phyloP scores from a whole-genome alignment of 2,797 vertebrate species.

The Borostomias antarcticus region DNA sequence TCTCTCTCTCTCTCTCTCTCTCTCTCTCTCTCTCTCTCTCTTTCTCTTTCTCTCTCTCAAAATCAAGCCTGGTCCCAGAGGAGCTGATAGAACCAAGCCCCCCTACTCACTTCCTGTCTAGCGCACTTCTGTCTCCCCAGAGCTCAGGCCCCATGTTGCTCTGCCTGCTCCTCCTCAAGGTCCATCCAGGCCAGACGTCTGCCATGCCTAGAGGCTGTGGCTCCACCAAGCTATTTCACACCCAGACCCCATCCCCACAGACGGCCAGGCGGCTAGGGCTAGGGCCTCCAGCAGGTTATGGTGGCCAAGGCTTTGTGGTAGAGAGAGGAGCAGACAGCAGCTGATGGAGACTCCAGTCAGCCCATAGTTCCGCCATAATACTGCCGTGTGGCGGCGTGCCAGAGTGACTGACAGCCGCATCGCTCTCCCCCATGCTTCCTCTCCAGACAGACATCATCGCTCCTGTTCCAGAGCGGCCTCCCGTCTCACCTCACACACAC shows the following conservation, averaged over 20 bases:
- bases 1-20: conserved; percentile 18
- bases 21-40: conserved; percentile 28
- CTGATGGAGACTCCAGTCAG: conserved; percentile 32
- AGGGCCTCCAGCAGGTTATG: conserved; percentile 32
- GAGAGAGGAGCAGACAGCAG: conserved; percentile 46
- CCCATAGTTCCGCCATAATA: not conserved
- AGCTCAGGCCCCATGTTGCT: not conserved
- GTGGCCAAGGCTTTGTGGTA: conserved; percentile 21
- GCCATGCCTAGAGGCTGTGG: conserved; percentile 15
- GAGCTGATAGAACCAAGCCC: too few species aligned
- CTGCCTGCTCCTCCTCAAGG: too few species aligned
- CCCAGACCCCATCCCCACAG: conserved; percentile 26
- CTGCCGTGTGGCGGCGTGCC: not conserved
- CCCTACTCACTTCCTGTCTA: conserved; percentile 29
- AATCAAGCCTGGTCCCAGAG: too few species aligned
- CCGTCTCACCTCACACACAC: conserved; percentile 34
- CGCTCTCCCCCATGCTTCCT: not conserved
- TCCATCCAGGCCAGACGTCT: not conserved
- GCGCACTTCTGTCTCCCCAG: conserved; percentile 29
- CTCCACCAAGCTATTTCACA: conserved; percentile 32
- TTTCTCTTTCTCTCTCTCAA: conserved; percentile 4
- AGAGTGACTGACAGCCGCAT: not conserved
- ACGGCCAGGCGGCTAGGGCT: conserved; percentile 34
- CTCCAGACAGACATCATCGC: not conserved
- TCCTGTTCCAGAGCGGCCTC: conserved; percentile 38